These are phyloP conservation scores for Galleria mellonella DNA, from an alignment of 1,140 invertebrate species.

Conservation along the genomic window DNA sequence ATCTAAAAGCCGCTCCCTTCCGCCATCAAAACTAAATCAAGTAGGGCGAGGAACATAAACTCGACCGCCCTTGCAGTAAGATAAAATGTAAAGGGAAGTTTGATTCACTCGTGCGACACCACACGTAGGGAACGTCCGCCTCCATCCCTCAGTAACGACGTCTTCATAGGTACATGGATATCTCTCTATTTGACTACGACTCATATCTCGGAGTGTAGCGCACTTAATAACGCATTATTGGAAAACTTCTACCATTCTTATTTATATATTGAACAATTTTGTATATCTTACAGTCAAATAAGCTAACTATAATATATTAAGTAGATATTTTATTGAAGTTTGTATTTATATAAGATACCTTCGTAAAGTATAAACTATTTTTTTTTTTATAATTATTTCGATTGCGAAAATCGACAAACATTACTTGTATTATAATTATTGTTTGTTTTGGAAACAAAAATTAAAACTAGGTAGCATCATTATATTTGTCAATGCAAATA, in stretches of 20 bases:
- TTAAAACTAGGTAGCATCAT: too few species aligned
- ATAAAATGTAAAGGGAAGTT: conserved; percentile 67
- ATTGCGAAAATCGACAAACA: too few species aligned
- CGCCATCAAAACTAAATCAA: conserved; percentile 71
- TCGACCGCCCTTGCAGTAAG: conserved; percentile 63
- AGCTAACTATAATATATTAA: too few species aligned
- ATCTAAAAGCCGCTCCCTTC: conserved; percentile 63
- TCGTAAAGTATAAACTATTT: too few species aligned
- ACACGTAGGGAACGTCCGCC: conserved; percentile 1
- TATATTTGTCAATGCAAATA: too few species aligned
- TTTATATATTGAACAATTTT: conserved; percentile 6
- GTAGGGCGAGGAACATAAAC: conserved; percentile 62
- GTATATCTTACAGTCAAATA: too few species aligned
- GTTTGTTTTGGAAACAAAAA: too few species aligned
- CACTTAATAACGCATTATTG: conserved; percentile 44
- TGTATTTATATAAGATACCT: too few species aligned
- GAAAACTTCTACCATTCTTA: conserved; percentile 34
- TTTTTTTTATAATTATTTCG: too few species aligned
- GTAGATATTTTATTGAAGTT: too few species aligned
- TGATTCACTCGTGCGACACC: conserved; percentile 59
- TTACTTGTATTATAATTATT: too few species aligned
- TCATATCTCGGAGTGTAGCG: conserved; percentile 44
- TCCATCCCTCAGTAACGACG: background rate
- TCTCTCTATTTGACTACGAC: conserved; percentile 51
- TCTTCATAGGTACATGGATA: conserved; percentile 15